Base-by-base conservation (phyloP, 2,797 vertebrate species). In the Artibeus jamaicensis region DNA sequence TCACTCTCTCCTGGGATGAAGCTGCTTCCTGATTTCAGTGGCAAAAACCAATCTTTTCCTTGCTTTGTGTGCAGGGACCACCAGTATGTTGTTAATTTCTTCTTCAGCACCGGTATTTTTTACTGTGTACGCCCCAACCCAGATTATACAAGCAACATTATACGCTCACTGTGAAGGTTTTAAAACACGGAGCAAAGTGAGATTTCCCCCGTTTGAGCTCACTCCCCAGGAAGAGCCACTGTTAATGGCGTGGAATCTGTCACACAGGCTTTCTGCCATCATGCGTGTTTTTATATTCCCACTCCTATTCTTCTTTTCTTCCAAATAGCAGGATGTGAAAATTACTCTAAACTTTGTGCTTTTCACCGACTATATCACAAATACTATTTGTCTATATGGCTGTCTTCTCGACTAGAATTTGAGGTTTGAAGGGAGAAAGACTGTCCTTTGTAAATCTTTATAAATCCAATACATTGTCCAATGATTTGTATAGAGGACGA, bases 1-100 rank as follows among this genome's bases (percentile, higher is more conserved):
- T 97, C 97, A 97, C 44, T 98, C 96, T 97, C 34, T 71, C 93
- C 5, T 1, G 44, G 90, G 92, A 81, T 14, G 7, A 73, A 89
- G 76, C 95, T 62, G 26, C 88, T 26, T 84, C 81, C 68, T 5
- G 0, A 3, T 29, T 55, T 81, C 70, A 82, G 88, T 79, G 81
- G 67, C 44, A 44, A 55, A 96, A 55, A 67, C 68, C 62, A 9
- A 21, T 48, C 68, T 91, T 83, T 18, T 53, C n/a, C 71, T 67
- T 70, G 57, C 68, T 93, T 78, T 67, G 1, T 29, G 85, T 70
- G 70, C 46, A 46, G 94, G 88, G 96, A 84, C 34, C n/a, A 81
- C 39, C 29, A 16, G 55, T 4, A 18, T 6, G 4, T 55, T 91
- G 59, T 79, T 93, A 53, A 65, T 85, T 65, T 89, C 73, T 88